phyloP scores from a whole-genome alignment of 2,113 vertebrate species.

The Phaethon lepturus region DNA sequence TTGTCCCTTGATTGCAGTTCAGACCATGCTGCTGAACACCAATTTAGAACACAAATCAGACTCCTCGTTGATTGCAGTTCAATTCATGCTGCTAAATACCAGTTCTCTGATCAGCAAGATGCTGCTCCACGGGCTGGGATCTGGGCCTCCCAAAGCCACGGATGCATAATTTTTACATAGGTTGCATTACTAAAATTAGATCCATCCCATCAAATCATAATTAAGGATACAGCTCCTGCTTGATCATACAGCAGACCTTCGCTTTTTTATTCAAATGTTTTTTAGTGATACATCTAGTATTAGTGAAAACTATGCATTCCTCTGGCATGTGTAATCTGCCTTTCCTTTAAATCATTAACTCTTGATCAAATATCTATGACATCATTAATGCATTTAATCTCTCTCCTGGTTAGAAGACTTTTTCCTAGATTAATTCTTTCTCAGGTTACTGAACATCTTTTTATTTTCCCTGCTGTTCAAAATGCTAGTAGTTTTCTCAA shows the following conservation, averaged over 20 bases:
- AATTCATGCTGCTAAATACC: constrained; percentile 47
- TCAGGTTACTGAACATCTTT: neutral
- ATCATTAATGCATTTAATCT: constrained; percentile 15
- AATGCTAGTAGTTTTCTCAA: neutral
- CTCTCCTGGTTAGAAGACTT: neutral
- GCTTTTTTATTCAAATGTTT: neutral
- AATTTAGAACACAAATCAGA: constrained; percentile 62
- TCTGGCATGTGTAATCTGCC: neutral
- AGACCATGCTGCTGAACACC: constrained; percentile 52
- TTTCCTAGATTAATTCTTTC: neutral
- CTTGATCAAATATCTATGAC: neutral
- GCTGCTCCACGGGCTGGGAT: neutral
- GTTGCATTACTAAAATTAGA: neutral
- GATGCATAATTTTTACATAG: neutral
- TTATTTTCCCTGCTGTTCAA: neutral
- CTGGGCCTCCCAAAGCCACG: neutral
- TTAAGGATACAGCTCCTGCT: neutral
- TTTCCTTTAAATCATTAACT: constrained; percentile 10
- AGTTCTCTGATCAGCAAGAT: constrained; percentile 16
- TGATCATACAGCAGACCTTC: neutral
- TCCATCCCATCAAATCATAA: neutral
- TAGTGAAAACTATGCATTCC: neutral
- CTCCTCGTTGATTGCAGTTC: constrained; percentile 54
- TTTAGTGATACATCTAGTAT: neutral
- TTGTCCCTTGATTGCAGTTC: constrained; percentile 50